Evolutionary conservation across 1,140 invertebrate species (phyloP), one percentile per base, ranked within the genome.

Genomic region (Eumaeus atala): DNA sequence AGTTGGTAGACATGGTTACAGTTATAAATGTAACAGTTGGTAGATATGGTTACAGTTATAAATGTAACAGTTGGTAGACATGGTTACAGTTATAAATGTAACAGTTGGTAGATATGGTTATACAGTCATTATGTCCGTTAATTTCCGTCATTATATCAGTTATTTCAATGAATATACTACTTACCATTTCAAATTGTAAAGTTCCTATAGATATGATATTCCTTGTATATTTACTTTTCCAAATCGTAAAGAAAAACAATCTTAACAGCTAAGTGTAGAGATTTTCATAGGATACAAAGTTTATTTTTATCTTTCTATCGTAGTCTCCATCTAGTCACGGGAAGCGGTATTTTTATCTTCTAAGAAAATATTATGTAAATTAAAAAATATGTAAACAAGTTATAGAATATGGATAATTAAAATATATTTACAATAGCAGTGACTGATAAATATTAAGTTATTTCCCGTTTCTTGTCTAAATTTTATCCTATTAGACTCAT

Each of bases 111-210:
- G n/a, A n/a, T n/a, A n/a, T n/a, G n/a, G n/a, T n/a, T n/a, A n/a
- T n/a, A n/a, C n/a, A n/a, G n/a, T n/a, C n/a, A n/a, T n/a, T n/a
- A n/a, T n/a, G n/a, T n/a, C n/a, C n/a, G n/a, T 10, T 9, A 37
- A 9, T 9, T 2, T 10, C 3, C 35, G 9, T 37, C n/a, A n/a
- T 37, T 9, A 37, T n/a, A n/a, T n/a, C 9, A 10, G 11, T 10
- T 37, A n/a, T 9, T 10, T 37, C 8, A n/a, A 2, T 37, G 35
- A 10, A 18, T 3, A 48, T 48, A 17, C 14, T 14, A 7, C 44
- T 54, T 58, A 58, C 44, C 44, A 56, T 28, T 64, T 64, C 47
- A 58, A 70, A 59, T 52, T 70, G 64, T 70, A 70, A 70, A 70
- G 67, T 70, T 70, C 67, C 67, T 70, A 70, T 60, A 28, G 2